Evolutionary conservation across 1,140 invertebrate species (phyloP), one percentile per base, ranked within the genome.

Genomic region (Aphidius gifuensis): DNA sequence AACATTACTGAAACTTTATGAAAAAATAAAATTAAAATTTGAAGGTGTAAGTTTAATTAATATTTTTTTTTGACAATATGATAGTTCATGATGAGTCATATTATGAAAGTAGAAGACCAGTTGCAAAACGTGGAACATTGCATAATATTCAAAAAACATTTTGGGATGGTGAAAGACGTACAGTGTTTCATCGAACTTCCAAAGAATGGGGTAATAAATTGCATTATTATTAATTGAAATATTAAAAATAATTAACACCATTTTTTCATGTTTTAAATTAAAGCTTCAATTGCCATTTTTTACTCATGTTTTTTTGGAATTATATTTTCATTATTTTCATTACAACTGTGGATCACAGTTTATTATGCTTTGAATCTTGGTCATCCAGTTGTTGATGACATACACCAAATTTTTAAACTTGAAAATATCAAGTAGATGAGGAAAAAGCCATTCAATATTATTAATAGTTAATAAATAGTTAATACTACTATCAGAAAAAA

Each of bases 271-370:
- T 54, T 48, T 61, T 56, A 42, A 40, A 45, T 48, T 57, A 59
- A 16, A 93, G 92, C 81, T 58, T 84, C 90, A 74, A 82, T 95
- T 39, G 68, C 87, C 39, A 45, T 90, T 1, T 97, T 96, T 82
- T 97, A 96, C 78, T 11, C 85, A 6, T 86, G 92, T 65, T 96
- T 94, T 79, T 96, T 93, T 74, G 79, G 84, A 6, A 84, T 87
- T 39, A 82, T 96, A 67, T 88, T 88, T 45, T 82, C 87, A 1
- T 79, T 96, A 64, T 94, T 94, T 69, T 83, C 86, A 2, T 32
- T 78, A 0, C 74, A 79, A 70, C 67, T 80, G 67, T 75, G 69
- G 69, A 55, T 76, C 6, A 71, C 71, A 5, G 50, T 77, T 5
- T 43, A 65, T 6, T 71, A 73, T 3, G 64, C 69, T 11, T 50